Evolutionary conservation across 2,113 vertebrate genomes (phyloP), one percentile per base, ranked within the genome.

Genomic region (Nothobranchius furzeri): DNA sequence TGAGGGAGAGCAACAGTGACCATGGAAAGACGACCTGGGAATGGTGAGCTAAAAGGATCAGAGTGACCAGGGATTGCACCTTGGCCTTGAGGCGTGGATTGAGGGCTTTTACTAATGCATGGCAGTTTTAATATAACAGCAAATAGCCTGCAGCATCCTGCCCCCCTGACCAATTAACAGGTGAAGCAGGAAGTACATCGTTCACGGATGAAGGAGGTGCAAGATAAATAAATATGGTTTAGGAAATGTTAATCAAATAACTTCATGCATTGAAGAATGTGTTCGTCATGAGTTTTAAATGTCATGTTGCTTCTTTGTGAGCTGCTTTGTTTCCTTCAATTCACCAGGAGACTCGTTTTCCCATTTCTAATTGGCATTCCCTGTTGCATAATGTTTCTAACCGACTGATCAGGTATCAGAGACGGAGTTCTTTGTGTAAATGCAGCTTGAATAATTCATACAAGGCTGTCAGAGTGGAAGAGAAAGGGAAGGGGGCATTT

Each of bases 371-470:
- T 92, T 89, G 88, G 85, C 90, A 87, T 87, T 90, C 90, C 86
- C 78, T 70, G 81, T 92, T 90, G 89, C 89, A 91, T 91, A 89
- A 90, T 91, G 79, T 92, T 92, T 91, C 88, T 91, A 90, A 90
- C 87, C 88, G 88, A 89, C 89, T 91, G 90, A 90, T 91, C 89
- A 90, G 89, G 88, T 86, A 91, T 91, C 90, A 82, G 85, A 90
- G 88, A 91, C 88, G 82, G 86, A 92, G 82, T 92, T 92, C 90
- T 92, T 90, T 91, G 88, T 91, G 88, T 92, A 94, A 93, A 93
- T 91, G 87, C 88, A 85, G 73, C 61, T 55, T 94, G 91, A 91
- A 94, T 93, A 86, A 93, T 94, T 94, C 90, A 93, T 92, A 81
- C 46, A 57, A 59, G 76, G 68, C 89, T 88, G 90, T 91, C 91